Percentiles rank a stretch among this genome's conserved stretches.
These are phyloP conservation scores for Copidosoma floridanum DNA, from an alignment of 1,140 invertebrate genomes.

Conservation along the genomic window DNA sequence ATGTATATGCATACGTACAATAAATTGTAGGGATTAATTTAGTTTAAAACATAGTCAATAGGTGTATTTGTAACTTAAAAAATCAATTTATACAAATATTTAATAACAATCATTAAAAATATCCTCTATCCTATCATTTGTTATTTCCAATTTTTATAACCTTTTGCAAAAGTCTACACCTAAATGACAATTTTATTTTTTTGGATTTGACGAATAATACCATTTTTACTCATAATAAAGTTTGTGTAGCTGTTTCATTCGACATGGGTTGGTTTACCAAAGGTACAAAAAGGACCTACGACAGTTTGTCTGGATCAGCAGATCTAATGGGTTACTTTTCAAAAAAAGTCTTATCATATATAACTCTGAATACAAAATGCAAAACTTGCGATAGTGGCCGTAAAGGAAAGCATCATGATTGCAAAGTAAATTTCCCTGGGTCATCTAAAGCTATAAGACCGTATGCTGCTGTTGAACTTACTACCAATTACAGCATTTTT, in stretches of 20 bases:
- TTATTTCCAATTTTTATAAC: too few relatives aligned
- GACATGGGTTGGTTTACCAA: slow-evolving; percentile 29
- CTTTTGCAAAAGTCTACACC: background rate
- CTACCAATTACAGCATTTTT: slow-evolving; percentile 20
- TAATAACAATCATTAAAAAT: too few relatives aligned
- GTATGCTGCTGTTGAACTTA: slow-evolving; percentile 4
- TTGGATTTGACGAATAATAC: background rate
- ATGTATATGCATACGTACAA: too few relatives aligned
- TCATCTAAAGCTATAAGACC: slow-evolving; percentile 1
- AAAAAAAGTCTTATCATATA: slow-evolving; percentile 25
- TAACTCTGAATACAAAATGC: slow-evolving; percentile 22
- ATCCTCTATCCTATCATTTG: too few relatives aligned
- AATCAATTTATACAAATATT: too few relatives aligned
- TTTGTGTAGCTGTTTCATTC: slow-evolving; percentile 27
- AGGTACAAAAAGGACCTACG: slow-evolving; percentile 28
- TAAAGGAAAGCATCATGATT: slow-evolving; percentile 23
- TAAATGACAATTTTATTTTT: background rate
- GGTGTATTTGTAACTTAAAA: too few relatives aligned
- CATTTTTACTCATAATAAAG: background rate
- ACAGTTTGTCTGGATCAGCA: slow-evolving; percentile 28
- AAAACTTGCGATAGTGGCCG: slow-evolving; percentile 19
- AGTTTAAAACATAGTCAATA: too few relatives aligned
- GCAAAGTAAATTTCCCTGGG: slow-evolving; percentile 22
- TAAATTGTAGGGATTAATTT: too few relatives aligned
- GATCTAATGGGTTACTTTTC: too few relatives aligned